Base-by-base conservation (phyloP, 2,797 vertebrate genomes). In the Garrulus glandarius region DNA sequence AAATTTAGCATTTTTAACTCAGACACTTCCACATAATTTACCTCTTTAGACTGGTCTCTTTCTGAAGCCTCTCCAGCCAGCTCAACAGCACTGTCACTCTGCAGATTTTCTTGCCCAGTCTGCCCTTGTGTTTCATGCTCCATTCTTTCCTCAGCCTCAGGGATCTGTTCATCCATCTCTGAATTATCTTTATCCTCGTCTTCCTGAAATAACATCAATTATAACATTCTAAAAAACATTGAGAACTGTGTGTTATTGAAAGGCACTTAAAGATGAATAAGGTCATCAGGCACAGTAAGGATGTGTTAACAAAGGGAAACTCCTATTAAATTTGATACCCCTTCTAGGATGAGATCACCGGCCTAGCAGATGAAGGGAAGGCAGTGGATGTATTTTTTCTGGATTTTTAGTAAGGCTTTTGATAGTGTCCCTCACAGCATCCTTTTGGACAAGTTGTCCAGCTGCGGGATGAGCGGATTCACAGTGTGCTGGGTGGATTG, bases 11-110 rank as follows among this genome's bases (percentile, higher is more conserved):
- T 80, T 87, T 92, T 65, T 24, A 86, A 52, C 53, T 41, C 8
- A 1, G 27, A 61, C 27, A 55, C 11, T 59, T 44, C 18, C 32
- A 44, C 7, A 11, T 36, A 29, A 70, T 39, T 96, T 53, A 99
- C 99, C 99, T 99, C 99, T 97, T 99, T 99, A 32, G 98, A 99
- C 15, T 98, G 97, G 63, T 99, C 99, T 93, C 71, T 98, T 97
- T 99, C 98, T 1, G 99, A 98, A 0, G 98, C 98, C 5, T 98
- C 98, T 83, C 99, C 99, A 39, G 98, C 99, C 96, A 99, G 96
- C 96, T 99, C 99, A 94, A 99, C 97, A 2, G 99, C 99, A 5
- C 97, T 98, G 4, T 99, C 97, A 11, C 99, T 99, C 98, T 99
- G 99, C 80, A 99, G 44, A 26, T 98, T 99, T 92, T 99, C 98